Evolutionary conservation across 2,888 invertebrate species (phyloP).

Genomic region (Drosophila engyochracea): DNA sequence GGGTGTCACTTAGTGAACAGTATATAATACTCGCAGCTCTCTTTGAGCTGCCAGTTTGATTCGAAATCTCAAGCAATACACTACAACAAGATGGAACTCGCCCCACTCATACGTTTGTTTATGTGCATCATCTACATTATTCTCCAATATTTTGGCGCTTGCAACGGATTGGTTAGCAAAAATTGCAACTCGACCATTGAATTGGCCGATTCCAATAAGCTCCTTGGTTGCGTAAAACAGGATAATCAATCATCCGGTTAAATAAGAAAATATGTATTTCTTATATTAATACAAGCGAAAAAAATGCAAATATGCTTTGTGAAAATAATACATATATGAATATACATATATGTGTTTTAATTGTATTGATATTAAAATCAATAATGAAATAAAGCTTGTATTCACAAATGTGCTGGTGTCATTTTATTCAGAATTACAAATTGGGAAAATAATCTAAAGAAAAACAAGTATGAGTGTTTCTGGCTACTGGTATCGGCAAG

Average conservation of each 20-base stretch:
- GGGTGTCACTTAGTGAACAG: background rate
- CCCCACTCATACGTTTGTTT: conserved; percentile 13
- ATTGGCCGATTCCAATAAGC: conserved; percentile 17
- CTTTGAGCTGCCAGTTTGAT: conserved; percentile 32
- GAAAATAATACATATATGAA: background rate
- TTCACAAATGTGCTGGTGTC: background rate
- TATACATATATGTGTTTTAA: background rate
- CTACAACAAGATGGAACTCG: conserved; percentile 34
- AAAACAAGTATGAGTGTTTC: background rate
- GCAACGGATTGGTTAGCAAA: conserved; percentile 46
- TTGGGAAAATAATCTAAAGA: background rate
- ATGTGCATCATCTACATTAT: conserved; percentile 8
- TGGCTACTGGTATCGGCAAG: too few species aligned
- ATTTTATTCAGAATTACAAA: background rate
- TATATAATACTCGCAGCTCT: conserved; percentile 38
- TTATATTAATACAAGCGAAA: background rate
- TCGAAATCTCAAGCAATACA: conserved; percentile 23
- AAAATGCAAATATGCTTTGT: background rate
- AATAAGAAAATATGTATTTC: background rate
- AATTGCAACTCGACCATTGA: conserved; percentile 56
- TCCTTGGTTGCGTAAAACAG: conserved; percentile 46
- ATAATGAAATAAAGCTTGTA: background rate
- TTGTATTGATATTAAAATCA: background rate
- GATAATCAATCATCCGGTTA: conserved; percentile 33
- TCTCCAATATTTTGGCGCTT: conserved; percentile 18